These are phyloP conservation scores for Drosophila sulfurigaster DNA, from an alignment of 1,140 invertebrate genomes.

Conservation along the genomic window DNA sequence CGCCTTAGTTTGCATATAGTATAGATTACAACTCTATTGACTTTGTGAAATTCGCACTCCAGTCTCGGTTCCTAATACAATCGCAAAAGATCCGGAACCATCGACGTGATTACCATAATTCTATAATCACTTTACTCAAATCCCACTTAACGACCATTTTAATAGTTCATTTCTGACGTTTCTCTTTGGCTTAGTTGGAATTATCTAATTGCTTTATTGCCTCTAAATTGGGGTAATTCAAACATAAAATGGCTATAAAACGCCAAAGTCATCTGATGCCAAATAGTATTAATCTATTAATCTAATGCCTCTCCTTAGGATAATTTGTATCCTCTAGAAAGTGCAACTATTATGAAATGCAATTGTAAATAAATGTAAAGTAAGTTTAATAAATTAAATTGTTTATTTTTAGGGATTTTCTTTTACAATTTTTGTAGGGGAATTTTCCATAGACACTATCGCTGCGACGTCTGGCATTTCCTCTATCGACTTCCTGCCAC, in stretches of 20 bases:
- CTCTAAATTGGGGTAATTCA: conserved; percentile 1
- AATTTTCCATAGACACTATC: conserved; percentile 21
- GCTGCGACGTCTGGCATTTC: conserved; percentile 18
- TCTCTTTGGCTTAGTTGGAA: not conserved
- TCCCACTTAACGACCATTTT: not conserved
- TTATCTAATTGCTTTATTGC: conserved; percentile 21
- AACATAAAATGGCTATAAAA: conserved; percentile 3
- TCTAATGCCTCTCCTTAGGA: not conserved
- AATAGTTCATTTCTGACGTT: conserved; percentile 13
- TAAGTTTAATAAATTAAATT: conserved; percentile 29
- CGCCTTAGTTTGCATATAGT: conserved; percentile 51
- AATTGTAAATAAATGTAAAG: conserved; percentile 4
- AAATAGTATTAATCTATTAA: not conserved
- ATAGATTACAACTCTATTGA: conserved; percentile 60
- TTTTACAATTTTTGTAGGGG: conserved; percentile 1
- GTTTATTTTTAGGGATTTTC: conserved; percentile 37
- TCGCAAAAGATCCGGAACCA: conserved; percentile 51
- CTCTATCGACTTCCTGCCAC: conserved; percentile 9
- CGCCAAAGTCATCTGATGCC: not conserved
- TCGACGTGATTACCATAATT: conserved; percentile 45
- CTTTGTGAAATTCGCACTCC: conserved; percentile 24
- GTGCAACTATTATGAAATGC: conserved; percentile 5
- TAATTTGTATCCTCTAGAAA: not conserved
- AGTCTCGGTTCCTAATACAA: not conserved
- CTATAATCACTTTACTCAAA: not conserved